phyloP scores from a whole-genome alignment of 2,113 vertebrate species.

The Cnemophilus loriae region DNA sequence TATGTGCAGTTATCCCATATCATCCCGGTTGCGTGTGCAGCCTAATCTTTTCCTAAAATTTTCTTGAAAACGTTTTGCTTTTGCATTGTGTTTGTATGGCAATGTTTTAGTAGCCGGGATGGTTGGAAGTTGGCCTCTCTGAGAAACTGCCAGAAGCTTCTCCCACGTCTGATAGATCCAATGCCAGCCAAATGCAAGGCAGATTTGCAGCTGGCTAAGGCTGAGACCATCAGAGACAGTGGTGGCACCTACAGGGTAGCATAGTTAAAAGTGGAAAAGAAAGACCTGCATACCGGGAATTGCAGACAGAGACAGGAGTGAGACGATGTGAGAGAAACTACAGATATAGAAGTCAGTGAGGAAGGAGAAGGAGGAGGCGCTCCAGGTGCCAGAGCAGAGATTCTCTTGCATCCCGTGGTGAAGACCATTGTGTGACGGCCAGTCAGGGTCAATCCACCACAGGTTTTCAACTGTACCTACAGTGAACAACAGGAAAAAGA shows the following conservation, averaged over 20 bases:
- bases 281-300: background rate
- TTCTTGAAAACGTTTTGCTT: background rate
- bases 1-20: background rate
- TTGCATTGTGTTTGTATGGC: background rate
- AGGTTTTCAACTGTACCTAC: background rate
- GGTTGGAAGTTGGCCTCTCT: background rate
- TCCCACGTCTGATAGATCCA: background rate
- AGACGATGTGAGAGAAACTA: background rate
- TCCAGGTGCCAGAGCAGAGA: background rate
- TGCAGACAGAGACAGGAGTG: background rate
- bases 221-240: rapidly evolving
- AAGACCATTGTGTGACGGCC: background rate
- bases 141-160: background rate
- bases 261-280: background rate
- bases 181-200: background rate
- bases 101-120: background rate
- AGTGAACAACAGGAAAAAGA: background rate
- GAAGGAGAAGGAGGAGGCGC: background rate
- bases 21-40: background rate
- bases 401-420: background rate
- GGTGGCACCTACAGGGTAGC: too few relatives aligned
- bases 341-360: background rate
- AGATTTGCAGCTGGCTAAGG: background rate
- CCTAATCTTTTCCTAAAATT: background rate
- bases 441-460: background rate